A percentile compares a stretch with the other conserved stretches of the same genome.
Evolutionary conservation across 2,888 invertebrate species (phyloP).

Genomic region (Anthophora plumipes): DNA sequence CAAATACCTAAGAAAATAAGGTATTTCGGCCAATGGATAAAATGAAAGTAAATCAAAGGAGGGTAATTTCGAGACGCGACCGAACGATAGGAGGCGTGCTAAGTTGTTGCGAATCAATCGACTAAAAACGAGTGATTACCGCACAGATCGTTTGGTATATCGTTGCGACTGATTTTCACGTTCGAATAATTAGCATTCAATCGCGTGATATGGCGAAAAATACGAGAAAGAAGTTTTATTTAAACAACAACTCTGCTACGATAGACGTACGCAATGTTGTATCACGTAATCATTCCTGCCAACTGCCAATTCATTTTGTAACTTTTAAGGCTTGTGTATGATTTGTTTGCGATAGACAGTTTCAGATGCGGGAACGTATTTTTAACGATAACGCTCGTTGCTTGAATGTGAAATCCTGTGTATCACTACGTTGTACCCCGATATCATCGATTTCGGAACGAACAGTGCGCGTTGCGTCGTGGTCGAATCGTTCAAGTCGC

Average conservation of each 20-base stretch:
- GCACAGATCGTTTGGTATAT: not conserved
- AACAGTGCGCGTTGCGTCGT: not conserved
- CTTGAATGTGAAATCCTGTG: not conserved
- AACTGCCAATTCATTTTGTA: slow-evolving; percentile 57
- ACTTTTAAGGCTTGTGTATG: slow-evolving; percentile 17
- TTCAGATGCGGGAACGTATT: not conserved
- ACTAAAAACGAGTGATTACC: slow-evolving; percentile 1
- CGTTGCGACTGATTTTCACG: not conserved
- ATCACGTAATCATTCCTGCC: slow-evolving; percentile 62
- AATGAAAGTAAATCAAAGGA: slow-evolving; percentile 5
- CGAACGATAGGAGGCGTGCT: not conserved
- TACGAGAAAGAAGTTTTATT: slow-evolving; percentile 4
- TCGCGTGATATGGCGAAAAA: not conserved
- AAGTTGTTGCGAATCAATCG: not conserved
- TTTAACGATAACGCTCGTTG: not conserved
- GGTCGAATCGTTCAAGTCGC: not conserved
- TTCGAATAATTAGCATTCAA: not conserved
- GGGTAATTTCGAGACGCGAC: not conserved
- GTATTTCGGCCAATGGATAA: slow-evolving; percentile 11
- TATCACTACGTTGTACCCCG: not conserved
- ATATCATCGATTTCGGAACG: not conserved
- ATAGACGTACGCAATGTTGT: slow-evolving; percentile 10
- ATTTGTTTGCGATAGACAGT: not conserved
- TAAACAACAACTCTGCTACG: not conserved
- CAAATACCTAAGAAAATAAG: not conserved